Base-by-base conservation (phyloP, 2,113 vertebrate species). In the Mus pahari region DNA sequence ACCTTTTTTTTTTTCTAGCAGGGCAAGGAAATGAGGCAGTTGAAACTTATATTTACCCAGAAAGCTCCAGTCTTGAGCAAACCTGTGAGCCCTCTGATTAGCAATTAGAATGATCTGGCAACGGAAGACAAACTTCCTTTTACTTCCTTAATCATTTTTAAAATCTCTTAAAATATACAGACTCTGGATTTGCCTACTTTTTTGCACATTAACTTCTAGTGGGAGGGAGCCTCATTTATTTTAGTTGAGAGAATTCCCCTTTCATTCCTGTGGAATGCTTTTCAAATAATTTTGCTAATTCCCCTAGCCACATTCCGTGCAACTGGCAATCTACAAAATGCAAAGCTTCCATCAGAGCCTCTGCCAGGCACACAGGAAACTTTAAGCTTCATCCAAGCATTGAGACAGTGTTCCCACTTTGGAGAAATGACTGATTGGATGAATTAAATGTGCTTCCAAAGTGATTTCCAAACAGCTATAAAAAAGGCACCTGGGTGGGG, bases 371-470 rank as follows among this genome's bases (percentile, higher is more conserved):
- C 84, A 96, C n/a, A 97, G 87, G 81, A 88, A 97, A 90, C 75
- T 96, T 96, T 95, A 97, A 97, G 92, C 93, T 45, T 96, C 87
- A 96, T 95, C 96, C 93, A 96, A 92, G 84, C 97, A 97, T 89
- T 95, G 94, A 96, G 60, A 94, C 87, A 88, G 50, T 89, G 83
- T 94, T 96, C 84, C 53, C 62, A 94, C 87, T 97, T 96, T 90
- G 93, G 83, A 96, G 50, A 95, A 95, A 97, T 97, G 92, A 98
- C 96, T 96, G 96, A 96, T 95, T 94, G 74, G 58, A 53, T 97
- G 71, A 84, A 96, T 96, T 97, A 96, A 97, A 97, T 96, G 96
- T 94, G 91, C 74, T 97, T 97, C 96, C 0, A 2, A 96, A 97
- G 92, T 93, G 71, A 97, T 97, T 98, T 97, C 93, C 93, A 97